Evolutionary conservation across 2,888 invertebrate species (phyloP).

Genomic region (Girardia tigrina): DNA sequence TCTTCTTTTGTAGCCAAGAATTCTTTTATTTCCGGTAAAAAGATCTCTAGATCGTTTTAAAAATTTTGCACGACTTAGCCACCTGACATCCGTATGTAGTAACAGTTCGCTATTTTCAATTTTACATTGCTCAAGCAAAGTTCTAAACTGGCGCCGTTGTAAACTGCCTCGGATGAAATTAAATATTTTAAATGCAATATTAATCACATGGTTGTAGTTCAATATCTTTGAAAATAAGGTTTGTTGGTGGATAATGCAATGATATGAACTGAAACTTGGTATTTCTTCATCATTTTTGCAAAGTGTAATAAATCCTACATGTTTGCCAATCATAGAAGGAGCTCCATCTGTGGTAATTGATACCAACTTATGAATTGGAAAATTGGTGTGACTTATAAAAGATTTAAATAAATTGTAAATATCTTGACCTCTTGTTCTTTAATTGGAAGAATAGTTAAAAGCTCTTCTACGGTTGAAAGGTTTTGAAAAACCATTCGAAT

Average conservation of each 20-base stretch:
- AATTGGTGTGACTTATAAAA: conserved; percentile 16
- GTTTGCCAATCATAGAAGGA: conserved; percentile 15
- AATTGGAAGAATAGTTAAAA: neutral
- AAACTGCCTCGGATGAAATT: neutral
- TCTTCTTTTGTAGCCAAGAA: too few relatives aligned
- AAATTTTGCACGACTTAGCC: too few relatives aligned
- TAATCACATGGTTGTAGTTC: conserved; percentile 1
- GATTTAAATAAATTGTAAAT: conserved; percentile 5
- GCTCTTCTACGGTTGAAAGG: neutral
- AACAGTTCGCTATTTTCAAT: conserved; percentile 23
- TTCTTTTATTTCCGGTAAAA: too few relatives aligned
- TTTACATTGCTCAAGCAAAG: neutral
- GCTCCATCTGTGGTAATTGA: neutral
- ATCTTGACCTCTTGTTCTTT: conserved; percentile 23
- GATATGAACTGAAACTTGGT: neutral
- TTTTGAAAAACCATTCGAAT: neutral
- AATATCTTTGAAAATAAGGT: neutral
- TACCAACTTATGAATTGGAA: conserved; percentile 1
- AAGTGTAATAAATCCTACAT: conserved; percentile 17
- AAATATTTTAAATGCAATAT: neutral
- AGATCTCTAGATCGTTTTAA: too few relatives aligned
- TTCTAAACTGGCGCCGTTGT: conserved; percentile 23
- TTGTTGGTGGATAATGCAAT: conserved; percentile 13
- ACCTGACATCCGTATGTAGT: too few relatives aligned
- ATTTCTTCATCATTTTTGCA: neutral